These are phyloP conservation scores for Channa striata DNA, from an alignment of 2,797 vertebrate species.

Conservation along the genomic window DNA sequence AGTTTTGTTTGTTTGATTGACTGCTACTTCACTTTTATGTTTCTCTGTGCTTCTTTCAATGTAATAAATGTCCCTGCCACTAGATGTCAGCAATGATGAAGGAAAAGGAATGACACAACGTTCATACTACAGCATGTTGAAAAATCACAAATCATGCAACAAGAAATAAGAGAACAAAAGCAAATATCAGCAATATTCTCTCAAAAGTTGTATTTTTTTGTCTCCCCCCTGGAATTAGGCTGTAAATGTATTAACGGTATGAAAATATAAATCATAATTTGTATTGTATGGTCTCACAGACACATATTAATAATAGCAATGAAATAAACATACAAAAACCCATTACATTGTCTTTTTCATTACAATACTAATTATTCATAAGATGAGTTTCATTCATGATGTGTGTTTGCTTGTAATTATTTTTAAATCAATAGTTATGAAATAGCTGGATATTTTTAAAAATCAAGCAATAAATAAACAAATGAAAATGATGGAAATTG, in stretches of 20 bases:
- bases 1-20: neutral
- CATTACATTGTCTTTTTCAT: no score
- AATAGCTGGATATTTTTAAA: neutral
- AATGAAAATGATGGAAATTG: no score
- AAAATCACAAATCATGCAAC: neutral
- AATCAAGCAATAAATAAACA: no score
- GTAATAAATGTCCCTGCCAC: slow-evolving; percentile 59
- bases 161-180: neutral
- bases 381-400: neutral
- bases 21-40: neutral
- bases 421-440: neutral
- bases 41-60: no score
- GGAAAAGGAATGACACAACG: slow-evolving; percentile 16
- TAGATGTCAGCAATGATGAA: slow-evolving; percentile 75
- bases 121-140: neutral
- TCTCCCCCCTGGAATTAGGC: no score
- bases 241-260: no score
- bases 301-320: no score
- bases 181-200: neutral
- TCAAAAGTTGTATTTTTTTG: no score
- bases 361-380: neutral
- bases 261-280: neutral
- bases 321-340: neutral
- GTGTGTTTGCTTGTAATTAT: neutral
- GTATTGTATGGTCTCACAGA: no score